A percentile compares a stretch with the other conserved stretches of the same genome.
Conservation (phyloP, 2,113 vertebrate species). For the Hyperopisus bebe region DNA sequence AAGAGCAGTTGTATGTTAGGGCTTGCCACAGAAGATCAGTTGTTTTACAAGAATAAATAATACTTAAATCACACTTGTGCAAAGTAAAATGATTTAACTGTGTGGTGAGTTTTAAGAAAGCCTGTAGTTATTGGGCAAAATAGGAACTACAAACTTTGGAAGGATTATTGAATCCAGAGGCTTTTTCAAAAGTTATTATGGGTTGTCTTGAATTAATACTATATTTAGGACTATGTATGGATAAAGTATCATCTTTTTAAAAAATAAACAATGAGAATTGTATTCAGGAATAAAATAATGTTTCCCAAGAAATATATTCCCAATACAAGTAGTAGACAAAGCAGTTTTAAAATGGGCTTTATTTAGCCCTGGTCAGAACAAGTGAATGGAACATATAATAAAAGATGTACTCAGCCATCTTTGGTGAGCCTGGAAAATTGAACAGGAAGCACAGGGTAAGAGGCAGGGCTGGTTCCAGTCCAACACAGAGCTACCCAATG, state of each 20-base stretch:
- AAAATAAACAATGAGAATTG: background rate
- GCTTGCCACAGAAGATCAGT: background rate
- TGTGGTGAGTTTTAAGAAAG: background rate
- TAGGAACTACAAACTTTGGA: background rate
- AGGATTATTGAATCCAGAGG: background rate
- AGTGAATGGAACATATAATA: background rate
- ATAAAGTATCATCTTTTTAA: background rate
- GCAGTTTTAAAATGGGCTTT: background rate
- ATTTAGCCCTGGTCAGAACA: background rate
- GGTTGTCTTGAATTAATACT: background rate
- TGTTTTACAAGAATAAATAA: slow-evolving; percentile 11
- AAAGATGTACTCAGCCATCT: background rate
- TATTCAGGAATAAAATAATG: background rate
- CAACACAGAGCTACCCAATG: background rate
- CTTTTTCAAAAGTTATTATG: background rate
- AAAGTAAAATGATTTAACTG: slow-evolving; percentile 3
- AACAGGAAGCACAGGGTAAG: background rate
- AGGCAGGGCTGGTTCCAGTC: background rate
- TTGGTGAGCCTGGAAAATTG: background rate
- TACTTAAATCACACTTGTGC: background rate
- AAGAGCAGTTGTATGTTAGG: background rate
- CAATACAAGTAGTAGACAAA: background rate
- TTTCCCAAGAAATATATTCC: background rate
- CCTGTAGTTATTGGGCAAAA: background rate
- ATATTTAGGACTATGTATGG: background rate